These are phyloP conservation scores for Uria lomvia DNA, from an alignment of 2,113 vertebrate species.

Conservation along the genomic window DNA sequence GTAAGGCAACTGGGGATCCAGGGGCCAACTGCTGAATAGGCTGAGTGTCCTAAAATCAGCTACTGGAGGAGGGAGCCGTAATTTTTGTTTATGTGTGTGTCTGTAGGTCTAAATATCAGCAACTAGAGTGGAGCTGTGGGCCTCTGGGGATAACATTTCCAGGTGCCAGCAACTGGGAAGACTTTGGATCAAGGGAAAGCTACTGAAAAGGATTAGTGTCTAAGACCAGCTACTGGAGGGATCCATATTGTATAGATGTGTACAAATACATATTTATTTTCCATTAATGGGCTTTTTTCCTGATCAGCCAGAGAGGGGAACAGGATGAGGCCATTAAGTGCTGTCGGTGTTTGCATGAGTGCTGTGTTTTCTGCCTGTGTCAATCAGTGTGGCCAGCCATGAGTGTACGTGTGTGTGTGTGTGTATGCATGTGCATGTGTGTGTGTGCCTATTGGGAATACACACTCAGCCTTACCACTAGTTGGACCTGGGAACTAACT, in stretches of 20 bases:
- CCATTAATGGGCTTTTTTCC: neutral
- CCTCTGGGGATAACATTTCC: neutral
- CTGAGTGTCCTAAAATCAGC: neutral
- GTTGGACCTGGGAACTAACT: neutral
- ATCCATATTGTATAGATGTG: neutral
- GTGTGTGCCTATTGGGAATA: neutral
- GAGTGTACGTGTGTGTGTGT: accelerated
- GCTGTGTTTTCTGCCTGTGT: neutral
- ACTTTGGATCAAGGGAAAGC: neutral
- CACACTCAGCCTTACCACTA: neutral
- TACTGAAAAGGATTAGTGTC: neutral
- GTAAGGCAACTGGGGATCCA: neutral
- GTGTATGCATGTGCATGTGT: accelerated
- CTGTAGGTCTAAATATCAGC: neutral
- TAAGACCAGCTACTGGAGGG: neutral
- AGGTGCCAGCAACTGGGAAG: neutral
- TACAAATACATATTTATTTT: neutral
- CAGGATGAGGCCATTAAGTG: neutral
- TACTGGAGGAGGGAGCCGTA: neutral
- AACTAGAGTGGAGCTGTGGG: neutral
- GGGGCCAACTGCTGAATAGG: neutral
- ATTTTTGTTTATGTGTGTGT: neutral
- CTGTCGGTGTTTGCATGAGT: neutral
- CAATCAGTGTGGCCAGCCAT: neutral
- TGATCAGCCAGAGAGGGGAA: neutral